Evolutionary conservation across 2,888 invertebrate species (phyloP), one percentile per base, ranked within the genome.

Genomic region (Lydus trimaculatus): DNA sequence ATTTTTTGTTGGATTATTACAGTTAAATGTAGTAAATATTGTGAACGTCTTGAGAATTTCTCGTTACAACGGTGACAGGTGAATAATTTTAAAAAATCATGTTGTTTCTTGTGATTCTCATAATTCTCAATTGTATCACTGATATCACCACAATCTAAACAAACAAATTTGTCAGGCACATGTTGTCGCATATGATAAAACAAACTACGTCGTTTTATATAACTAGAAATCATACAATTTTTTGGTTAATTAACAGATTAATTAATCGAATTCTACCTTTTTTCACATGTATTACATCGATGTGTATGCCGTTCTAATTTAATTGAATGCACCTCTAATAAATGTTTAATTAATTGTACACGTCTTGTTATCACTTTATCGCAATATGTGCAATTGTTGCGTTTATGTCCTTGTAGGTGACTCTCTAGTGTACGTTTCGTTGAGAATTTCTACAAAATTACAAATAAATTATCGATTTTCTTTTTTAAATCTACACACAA

Each of bases 381-480:
- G 67, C 84, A 84, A 63, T 81, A 79, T 4, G 79, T 75, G 59
- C 84, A 84, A 67, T 84, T 83, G 66, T 84, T 84, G 48, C 82
- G 78, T 52, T 81, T 79, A 66, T 84, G 84, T 1, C 84, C 83
- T 69, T 82, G 81, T 66, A 82, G 67, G 64, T 84, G 84, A 23
- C 80, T 73, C 56, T 81, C 80, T 61, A 82, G 78, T 58, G 83
- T 82, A 43, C 82, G 77, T 72, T 82, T 82, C 52, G 81, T 81
- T 31, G 75, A 74, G 33, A 83, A 84, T 58, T 79, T 81, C 83
- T 76, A 33, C 20, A 73, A 71, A 11, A 66, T 56, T 28, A 60
- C 2, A 2, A 36, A 0, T 36, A 36, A 33, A 8, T 33, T 33
- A 33, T 33, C 3, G 33, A 33, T 3, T 2, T 2, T 15, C 11